Conservation (phyloP, 2,113 vertebrate genomes). For the Heteronetta atricapilla region DNA sequence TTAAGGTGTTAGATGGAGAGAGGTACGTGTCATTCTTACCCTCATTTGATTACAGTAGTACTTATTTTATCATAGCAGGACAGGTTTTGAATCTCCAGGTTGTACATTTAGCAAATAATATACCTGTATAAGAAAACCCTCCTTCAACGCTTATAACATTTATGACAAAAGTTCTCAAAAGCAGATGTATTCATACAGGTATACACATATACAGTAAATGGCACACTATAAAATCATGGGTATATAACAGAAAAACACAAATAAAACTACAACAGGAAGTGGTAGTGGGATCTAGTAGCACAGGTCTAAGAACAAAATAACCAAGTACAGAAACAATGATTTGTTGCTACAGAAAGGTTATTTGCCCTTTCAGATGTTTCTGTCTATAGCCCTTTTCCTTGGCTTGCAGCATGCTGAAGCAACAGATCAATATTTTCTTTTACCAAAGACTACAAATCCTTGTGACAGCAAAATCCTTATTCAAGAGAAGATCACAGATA, state of each 20-base stretch:
- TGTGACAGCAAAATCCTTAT: not conserved
- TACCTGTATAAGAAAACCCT: not conserved
- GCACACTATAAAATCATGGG: not conserved
- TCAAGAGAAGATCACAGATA: not conserved
- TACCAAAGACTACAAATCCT: not conserved
- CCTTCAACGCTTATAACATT: not conserved
- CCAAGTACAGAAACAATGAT: not conserved
- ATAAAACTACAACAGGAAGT: not conserved
- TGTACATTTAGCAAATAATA: not conserved
- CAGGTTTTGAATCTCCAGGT: not conserved
- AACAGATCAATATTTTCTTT: not conserved
- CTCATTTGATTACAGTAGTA: not conserved
- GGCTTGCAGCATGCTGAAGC: not conserved
- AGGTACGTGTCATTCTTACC: fast-evolving
- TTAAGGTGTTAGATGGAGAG: not conserved
- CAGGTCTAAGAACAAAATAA: not conserved
- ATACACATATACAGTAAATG: not conserved
- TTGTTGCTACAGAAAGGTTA: not conserved
- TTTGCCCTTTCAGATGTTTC: not conserved
- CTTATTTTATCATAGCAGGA: not conserved
- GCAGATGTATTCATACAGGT: not conserved
- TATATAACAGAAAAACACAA: not conserved
- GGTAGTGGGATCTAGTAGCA: not conserved
- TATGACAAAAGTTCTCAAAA: not conserved
- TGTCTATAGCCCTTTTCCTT: not conserved